These are phyloP conservation scores for Metallyticus violacea DNA, from an alignment of 2,888 invertebrate genomes.

Conservation along the genomic window DNA sequence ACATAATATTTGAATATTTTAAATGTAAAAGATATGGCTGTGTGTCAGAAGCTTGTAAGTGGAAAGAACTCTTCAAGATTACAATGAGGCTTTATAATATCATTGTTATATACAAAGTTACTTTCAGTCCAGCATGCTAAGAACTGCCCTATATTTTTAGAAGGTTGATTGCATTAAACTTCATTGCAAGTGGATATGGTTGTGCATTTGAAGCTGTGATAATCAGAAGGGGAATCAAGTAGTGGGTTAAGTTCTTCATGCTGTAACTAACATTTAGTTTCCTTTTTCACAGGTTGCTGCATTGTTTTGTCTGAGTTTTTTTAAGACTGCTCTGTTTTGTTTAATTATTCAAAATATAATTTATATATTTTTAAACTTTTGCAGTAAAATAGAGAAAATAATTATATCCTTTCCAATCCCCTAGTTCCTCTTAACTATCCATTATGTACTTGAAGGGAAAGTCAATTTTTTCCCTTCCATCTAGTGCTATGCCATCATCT, in stretches of 20 bases:
- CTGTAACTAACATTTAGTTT: neutral
- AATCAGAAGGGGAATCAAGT: too few species aligned
- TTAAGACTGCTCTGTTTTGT: constrained; percentile 17
- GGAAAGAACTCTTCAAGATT: neutral
- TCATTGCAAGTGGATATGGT: too few species aligned
- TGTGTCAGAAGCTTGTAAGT: constrained; percentile 2
- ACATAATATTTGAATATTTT: constrained; percentile 6
- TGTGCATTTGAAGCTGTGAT: neutral
- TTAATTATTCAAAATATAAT: constrained; percentile 17
- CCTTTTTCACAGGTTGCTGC: neutral
- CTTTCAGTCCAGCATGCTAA: neutral
- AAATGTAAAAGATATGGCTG: constrained; percentile 5
- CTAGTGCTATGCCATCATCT: too few species aligned
- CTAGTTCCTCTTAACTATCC: too few species aligned
- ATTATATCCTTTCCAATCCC: too few species aligned
- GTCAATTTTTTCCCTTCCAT: too few species aligned
- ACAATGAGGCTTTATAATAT: too few species aligned
- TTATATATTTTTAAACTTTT: constrained; percentile 8
- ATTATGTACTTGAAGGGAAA: too few species aligned
- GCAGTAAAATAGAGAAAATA: too few species aligned
- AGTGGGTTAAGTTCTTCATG: neutral
- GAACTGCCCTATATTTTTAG: too few species aligned
- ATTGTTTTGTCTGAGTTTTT: constrained; percentile 6
- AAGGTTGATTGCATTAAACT: too few species aligned
- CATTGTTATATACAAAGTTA: neutral